phyloP scores from a whole-genome alignment of 2,888 invertebrate species.

The Malthinus flaveolus region DNA sequence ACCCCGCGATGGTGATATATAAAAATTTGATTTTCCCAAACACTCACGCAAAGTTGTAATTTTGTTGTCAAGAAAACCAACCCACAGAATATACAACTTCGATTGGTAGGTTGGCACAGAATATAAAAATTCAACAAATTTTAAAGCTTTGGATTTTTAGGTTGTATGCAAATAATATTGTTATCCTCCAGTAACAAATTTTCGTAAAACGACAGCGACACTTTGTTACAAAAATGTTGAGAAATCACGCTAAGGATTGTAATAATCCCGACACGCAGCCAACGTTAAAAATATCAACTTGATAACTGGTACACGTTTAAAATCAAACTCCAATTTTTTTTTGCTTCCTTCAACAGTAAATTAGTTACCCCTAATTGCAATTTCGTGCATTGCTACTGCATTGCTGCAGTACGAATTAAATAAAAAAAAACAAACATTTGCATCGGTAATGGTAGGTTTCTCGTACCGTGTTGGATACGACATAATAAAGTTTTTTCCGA shows the following conservation, averaged over 20 bases:
- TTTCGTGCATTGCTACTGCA: slow-evolving; percentile 9
- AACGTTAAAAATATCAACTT: slow-evolving; percentile 6
- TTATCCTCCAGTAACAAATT: slow-evolving; percentile 24
- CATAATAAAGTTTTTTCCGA: too few relatives aligned
- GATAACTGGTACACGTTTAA: background rate
- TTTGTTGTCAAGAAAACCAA: slow-evolving; percentile 1
- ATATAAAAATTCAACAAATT: slow-evolving; percentile 10
- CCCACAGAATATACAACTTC: background rate
- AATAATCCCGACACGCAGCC: slow-evolving; percentile 13
- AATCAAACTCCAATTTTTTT: background rate
- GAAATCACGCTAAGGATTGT: slow-evolving; percentile 24
- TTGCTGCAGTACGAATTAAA: slow-evolving; percentile 5
- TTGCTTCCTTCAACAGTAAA: background rate
- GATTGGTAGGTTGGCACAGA: background rate
- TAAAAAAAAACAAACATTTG: background rate
- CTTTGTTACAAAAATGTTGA: slow-evolving; percentile 22
- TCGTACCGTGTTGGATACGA: too few relatives aligned
- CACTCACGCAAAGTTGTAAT: slow-evolving; percentile 3
- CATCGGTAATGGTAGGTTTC: too few relatives aligned
- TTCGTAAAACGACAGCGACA: slow-evolving; percentile 24
- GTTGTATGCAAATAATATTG: slow-evolving; percentile 26
- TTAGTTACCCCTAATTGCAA: slow-evolving; percentile 13
- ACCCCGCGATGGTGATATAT: background rate
- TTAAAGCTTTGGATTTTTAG: slow-evolving; percentile 7
- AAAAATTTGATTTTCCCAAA: background rate